Percentiles rank a stretch among this genome's conserved stretches.
phyloP scores from a whole-genome alignment of 2,797 vertebrate genomes.

The Gorsachius magnificus region DNA sequence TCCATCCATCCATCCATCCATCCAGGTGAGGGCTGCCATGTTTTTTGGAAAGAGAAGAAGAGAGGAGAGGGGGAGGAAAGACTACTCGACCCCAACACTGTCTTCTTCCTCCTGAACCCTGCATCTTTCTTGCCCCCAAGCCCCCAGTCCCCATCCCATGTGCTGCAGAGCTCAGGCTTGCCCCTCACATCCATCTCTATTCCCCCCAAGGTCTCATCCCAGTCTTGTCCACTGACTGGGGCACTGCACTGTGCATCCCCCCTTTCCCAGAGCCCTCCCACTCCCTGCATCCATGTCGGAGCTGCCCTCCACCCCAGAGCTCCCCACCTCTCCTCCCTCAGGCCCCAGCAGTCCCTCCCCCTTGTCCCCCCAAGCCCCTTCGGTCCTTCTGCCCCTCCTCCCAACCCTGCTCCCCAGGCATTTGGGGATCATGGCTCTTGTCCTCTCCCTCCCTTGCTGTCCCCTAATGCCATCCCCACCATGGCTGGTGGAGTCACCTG shows the following conservation, averaged over 20 bases:
- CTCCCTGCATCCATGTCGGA: neutral
- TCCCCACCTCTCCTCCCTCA: neutral
- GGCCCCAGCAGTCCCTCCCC: accelerated
- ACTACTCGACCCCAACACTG: neutral
- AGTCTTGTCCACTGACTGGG: neutral
- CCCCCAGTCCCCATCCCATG: neutral
- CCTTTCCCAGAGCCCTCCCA: neutral
- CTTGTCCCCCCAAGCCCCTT: neutral
- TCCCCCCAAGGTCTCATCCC: neutral
- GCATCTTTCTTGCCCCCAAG: neutral
- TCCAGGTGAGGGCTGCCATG: accelerated
- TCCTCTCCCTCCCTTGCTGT: neutral
- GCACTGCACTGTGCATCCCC: neutral
- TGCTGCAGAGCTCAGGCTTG: neutral
- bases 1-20: neutral
- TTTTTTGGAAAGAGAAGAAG: neutral
- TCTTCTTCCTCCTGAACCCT: neutral
- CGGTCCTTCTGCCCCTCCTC: neutral
- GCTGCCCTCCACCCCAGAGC: neutral
- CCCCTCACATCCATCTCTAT: neutral
- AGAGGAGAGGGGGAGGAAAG: neutral
- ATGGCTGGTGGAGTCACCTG: neutral
- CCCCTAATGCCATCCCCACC: neutral
- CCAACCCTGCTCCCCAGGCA: neutral
- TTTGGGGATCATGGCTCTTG: neutral